Evolutionary conservation across 2,888 invertebrate genomes (phyloP).

Genomic region (Brenthis daphne): DNA sequence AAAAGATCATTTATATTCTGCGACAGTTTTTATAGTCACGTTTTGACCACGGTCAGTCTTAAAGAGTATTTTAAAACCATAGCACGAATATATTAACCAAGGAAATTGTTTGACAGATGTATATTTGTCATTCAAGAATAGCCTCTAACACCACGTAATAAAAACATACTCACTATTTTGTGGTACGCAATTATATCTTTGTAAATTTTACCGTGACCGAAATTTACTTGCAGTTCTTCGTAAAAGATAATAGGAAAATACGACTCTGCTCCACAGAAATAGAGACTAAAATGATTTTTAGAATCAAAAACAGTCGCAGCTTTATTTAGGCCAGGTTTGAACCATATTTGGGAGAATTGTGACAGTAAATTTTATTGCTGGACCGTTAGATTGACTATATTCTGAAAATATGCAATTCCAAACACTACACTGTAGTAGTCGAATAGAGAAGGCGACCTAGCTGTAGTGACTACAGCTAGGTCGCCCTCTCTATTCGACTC

Average conservation of each 20-base stretch:
- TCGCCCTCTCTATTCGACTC: too few species aligned
- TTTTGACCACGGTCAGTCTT: slow-evolving; percentile 48
- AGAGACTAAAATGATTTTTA: slow-evolving; percentile 20
- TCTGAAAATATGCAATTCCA: not conserved
- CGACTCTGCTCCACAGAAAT: slow-evolving; percentile 29
- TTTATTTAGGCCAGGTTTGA: slow-evolving; percentile 60
- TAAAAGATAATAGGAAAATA: slow-evolving; percentile 21
- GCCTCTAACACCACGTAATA: slow-evolving; percentile 13
- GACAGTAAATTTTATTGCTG: slow-evolving; percentile 43
- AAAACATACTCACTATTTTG: slow-evolving; percentile 6
- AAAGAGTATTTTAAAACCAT: slow-evolving; percentile 45
- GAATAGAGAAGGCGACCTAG: too few species aligned
- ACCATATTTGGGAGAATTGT: slow-evolving; percentile 55
- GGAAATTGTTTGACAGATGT: slow-evolving; percentile 36
- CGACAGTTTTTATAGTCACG: slow-evolving; percentile 58
- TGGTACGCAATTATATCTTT: slow-evolving; percentile 11
- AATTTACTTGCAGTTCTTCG: slow-evolving; percentile 38
- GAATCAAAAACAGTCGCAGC: slow-evolving; percentile 37
- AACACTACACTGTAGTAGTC: not conserved
- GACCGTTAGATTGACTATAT: slow-evolving; percentile 46
- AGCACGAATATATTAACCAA: slow-evolving; percentile 50
- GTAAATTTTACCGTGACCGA: slow-evolving; percentile 27
- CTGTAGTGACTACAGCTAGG: too few species aligned
- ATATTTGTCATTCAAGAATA: slow-evolving; percentile 14
- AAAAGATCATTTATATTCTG: slow-evolving; percentile 52